Conservation (phyloP, 30 jellyfish, hydroid and myxozoan genomes). For the Catostylus mosaicus region DNA sequence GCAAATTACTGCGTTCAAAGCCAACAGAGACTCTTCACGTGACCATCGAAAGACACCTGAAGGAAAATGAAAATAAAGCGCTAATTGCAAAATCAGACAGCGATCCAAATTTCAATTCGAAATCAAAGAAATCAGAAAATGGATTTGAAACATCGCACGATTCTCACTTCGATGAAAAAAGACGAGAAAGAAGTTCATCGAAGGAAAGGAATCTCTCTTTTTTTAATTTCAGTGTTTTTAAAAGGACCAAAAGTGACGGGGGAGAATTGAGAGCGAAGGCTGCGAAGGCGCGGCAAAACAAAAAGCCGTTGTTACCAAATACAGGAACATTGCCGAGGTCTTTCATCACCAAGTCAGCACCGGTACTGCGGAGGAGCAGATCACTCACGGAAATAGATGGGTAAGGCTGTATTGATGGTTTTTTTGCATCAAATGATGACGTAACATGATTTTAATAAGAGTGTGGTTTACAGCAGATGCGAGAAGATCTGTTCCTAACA, state of each 20-base stretch:
- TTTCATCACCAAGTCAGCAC: background rate
- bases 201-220: conserved; percentile 72
- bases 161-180: background rate
- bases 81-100: conserved; percentile 1
- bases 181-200: background rate
- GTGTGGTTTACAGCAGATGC: no score
- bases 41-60: conserved; percentile 57
- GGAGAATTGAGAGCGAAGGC: conserved; percentile 46
- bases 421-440: no score
- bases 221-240: conserved; percentile 83
- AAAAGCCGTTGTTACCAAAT: conserved; percentile 16
- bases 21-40: conserved; percentile 67
- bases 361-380: conserved; percentile 41
- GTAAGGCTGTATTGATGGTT: background rate
- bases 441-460: no score
- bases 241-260: conserved; percentile 78
- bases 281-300: conserved; percentile 44
- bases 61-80: background rate
- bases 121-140: conserved; percentile 13
- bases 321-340: conserved; percentile 23
- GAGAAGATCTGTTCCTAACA: no score
- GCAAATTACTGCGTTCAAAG: conserved; percentile 47
- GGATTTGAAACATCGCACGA: conserved; percentile 10
- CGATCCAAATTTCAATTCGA: background rate
- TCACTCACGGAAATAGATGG: conserved; percentile 43